These are phyloP conservation scores for Acanthurus leucopareius DNA, from an alignment of 2,797 vertebrate genomes.

Conservation along the genomic window DNA sequence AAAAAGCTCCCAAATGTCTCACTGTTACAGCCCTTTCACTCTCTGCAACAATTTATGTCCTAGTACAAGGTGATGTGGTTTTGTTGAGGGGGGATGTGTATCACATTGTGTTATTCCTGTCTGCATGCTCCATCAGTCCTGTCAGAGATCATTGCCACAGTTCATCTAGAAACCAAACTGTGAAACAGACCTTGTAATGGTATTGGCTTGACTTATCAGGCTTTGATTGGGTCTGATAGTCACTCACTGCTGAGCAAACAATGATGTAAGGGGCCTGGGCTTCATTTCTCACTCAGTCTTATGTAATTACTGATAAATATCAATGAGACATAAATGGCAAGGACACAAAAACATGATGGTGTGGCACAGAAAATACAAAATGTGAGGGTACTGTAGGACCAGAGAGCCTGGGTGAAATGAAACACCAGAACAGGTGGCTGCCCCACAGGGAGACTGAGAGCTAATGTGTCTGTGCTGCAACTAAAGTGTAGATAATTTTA, in stretches of 20 bases:
- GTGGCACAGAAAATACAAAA: neutral
- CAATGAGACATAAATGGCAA: constrained; percentile 25
- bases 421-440: constrained; percentile 36
- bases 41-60: constrained; percentile 20
- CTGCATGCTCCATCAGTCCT: constrained; percentile 61
- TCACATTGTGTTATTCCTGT: constrained; percentile 58
- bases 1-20: constrained; percentile 15
- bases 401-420: neutral
- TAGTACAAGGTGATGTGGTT: constrained; percentile 21
- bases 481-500: constrained; percentile 28
- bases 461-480: constrained; percentile 10
- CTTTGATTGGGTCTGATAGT: constrained; percentile 71
- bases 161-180: constrained; percentile 61
- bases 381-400: constrained; percentile 10
- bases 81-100: constrained; percentile 20
- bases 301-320: constrained; percentile 59
- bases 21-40: constrained; percentile 29
- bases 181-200: constrained; percentile 65
- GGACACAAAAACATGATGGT: constrained; percentile 6
- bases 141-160: constrained; percentile 61
- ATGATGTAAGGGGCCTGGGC: constrained; percentile 20
- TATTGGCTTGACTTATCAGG: constrained; percentile 63
- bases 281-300: constrained; percentile 21
- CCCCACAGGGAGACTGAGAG: constrained; percentile 16
- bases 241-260: constrained; percentile 58